A percentile compares a stretch with the other conserved stretches of the same genome.
phyloP scores from a whole-genome alignment of 2,113 vertebrate genomes.

The Paratilapia polleni region DNA sequence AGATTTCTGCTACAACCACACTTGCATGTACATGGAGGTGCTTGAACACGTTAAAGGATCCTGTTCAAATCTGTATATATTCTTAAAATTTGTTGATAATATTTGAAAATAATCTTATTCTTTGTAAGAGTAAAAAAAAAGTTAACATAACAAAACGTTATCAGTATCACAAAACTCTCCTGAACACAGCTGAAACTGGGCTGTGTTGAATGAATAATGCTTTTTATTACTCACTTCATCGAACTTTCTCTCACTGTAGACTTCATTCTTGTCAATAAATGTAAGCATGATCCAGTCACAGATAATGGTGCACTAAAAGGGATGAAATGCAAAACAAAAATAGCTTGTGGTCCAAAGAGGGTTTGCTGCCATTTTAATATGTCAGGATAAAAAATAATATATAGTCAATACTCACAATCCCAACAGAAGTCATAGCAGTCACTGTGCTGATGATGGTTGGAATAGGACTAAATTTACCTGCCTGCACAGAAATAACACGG shows the following conservation, averaged over 20 bases:
- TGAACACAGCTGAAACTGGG: neutral
- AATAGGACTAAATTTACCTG: constrained; percentile 92
- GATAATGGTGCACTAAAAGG: constrained; percentile 88
- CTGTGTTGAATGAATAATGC: neutral
- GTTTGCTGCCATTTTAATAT: neutral
- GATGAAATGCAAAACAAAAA: neutral
- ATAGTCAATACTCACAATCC: constrained; percentile 84
- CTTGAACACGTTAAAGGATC: too few species aligned
- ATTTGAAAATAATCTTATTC: too few species aligned
- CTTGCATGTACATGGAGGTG: too few species aligned
- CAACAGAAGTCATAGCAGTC: constrained; percentile 90
- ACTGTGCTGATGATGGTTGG: constrained; percentile 92
- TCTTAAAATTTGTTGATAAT: too few species aligned
- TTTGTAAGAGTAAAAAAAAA: too few species aligned
- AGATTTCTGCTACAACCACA: neutral
- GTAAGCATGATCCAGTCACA: constrained; percentile 95
- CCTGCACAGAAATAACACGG: constrained; percentile 75
- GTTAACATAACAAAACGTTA: too few species aligned
- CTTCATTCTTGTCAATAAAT: constrained; percentile 90
- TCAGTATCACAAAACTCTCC: too few species aligned
- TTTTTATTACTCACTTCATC: constrained; percentile 84
- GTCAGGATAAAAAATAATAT: neutral
- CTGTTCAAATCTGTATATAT: too few species aligned
- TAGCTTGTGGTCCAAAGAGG: neutral
- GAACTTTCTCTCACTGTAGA: constrained; percentile 90